Conservation (phyloP, 2,888 invertebrate genomes). For the Plagodis dolabraria region DNA sequence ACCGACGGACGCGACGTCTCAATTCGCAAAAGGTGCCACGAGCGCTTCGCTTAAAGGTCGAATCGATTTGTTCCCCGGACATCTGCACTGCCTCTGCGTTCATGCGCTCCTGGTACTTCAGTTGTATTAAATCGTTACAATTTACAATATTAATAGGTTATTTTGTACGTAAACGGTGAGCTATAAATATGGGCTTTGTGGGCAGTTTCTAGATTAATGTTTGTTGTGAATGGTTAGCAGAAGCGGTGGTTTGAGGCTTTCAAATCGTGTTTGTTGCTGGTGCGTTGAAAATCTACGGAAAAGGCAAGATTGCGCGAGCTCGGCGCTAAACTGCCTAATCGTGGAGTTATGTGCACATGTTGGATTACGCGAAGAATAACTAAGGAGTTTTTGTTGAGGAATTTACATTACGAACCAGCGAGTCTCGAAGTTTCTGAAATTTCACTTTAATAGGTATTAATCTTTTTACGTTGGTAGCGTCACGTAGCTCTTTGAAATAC, state of each 20-base stretch:
- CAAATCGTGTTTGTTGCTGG: constrained; percentile 36
- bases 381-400: constrained; percentile 54
- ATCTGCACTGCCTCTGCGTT: constrained; percentile 53
- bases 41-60: constrained; percentile 49
- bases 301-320: constrained; percentile 35
- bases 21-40: constrained; percentile 40
- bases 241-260: constrained; percentile 36
- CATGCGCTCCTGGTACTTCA: constrained; percentile 50
- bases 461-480: too few species aligned
- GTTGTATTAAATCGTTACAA: constrained; percentile 70
- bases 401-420: not conserved
- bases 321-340: constrained; percentile 24
- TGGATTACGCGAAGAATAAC: constrained; percentile 10
- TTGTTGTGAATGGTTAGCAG: constrained; percentile 50
- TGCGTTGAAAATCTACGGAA: constrained; percentile 30
- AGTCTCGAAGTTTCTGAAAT: too few species aligned
- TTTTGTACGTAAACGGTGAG: constrained; percentile 64
- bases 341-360: constrained; percentile 16
- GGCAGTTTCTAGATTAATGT: constrained; percentile 45
- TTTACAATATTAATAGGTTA: constrained; percentile 76
- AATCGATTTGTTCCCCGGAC: constrained; percentile 52
- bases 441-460: too few species aligned
- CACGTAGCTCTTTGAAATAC: too few species aligned
- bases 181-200: constrained; percentile 64
- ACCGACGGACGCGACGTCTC: constrained; percentile 35